A percentile compares a stretch with the other conserved stretches of the same genome.
These are phyloP conservation scores for Diadophis punctatus DNA, from an alignment of 2,113 vertebrate species.

Conservation along the genomic window DNA sequence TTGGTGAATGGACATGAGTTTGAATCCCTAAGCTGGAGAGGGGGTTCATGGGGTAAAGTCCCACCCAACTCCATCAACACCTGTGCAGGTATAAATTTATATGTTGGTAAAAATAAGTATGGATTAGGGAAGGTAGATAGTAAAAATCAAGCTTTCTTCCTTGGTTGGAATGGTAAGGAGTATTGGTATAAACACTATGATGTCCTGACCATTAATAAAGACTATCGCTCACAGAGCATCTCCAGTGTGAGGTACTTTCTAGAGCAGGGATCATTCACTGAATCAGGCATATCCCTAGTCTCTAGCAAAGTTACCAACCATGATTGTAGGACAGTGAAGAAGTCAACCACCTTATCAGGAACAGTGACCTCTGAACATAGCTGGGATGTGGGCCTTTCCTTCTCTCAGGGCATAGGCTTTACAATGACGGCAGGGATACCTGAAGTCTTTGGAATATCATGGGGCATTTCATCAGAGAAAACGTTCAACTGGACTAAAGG, in stretches of 20 bases:
- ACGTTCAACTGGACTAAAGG: constrained; percentile 65
- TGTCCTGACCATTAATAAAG: constrained; percentile 68
- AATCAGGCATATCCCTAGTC: constrained; percentile 68
- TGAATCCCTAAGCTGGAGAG: constrained; percentile 73
- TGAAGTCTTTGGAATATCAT: constrained; percentile 56
- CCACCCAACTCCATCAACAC: constrained; percentile 61
- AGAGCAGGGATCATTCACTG: constrained; percentile 59
- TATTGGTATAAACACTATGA: constrained; percentile 74
- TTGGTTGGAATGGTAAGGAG: constrained; percentile 71
- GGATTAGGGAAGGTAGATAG: constrained; percentile 73
- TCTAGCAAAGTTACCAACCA: constrained; percentile 69
- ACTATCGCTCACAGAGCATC: constrained; percentile 68
- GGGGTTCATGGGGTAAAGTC: constrained; percentile 64
- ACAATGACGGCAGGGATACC: constrained; percentile 71
- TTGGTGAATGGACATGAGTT: constrained; percentile 72
- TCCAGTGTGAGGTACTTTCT: constrained; percentile 65
- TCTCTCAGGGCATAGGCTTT: constrained; percentile 62
- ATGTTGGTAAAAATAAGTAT: constrained; percentile 73
- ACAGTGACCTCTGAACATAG: constrained; percentile 63
- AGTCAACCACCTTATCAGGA: constrained; percentile 69
- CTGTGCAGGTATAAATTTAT: constrained; percentile 56
- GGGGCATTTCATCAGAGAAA: constrained; percentile 65
- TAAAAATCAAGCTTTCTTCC: constrained; percentile 69
- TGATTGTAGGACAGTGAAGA: constrained; percentile 61
- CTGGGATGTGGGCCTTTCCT: constrained; percentile 70